Conservation (phyloP, 2,113 vertebrate species). For the Nerophis lumbriciformis region DNA sequence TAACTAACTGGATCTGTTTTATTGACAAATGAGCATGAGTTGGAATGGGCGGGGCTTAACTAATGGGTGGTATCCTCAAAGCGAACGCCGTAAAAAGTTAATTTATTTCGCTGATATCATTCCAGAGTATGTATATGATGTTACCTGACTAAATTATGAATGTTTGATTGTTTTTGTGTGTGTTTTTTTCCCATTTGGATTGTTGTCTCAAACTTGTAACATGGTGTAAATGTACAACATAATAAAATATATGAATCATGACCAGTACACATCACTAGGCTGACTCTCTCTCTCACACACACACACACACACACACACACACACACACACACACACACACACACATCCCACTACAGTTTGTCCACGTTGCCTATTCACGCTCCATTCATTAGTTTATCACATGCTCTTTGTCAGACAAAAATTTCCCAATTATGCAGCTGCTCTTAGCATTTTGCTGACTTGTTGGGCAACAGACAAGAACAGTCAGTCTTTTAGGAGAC, state of each 20-base stretch:
- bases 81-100: constrained; percentile 15
- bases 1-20: neutral
- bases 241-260: constrained; percentile 36
- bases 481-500: constrained; percentile 4
- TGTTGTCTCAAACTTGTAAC: constrained; percentile 38
- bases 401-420: constrained; percentile 60
- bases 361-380: constrained; percentile 40
- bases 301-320: neutral
- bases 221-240: constrained; percentile 50
- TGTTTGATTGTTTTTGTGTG: constrained; percentile 20
- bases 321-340: neutral
- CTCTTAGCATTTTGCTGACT: constrained; percentile 39
- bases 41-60: neutral
- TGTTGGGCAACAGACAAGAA: neutral
- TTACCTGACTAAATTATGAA: constrained; percentile 57
- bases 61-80: neutral
- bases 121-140: constrained; percentile 47
- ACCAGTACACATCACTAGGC: neutral
- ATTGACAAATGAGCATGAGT: too few relatives aligned
- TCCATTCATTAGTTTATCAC: constrained; percentile 63
- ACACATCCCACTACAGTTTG: neutral
- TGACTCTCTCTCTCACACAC: neutral
- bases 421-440: constrained; percentile 42
- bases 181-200: neutral
- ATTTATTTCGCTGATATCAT: constrained; percentile 29